These are phyloP conservation scores for Malurus cyaneus DNA, from an alignment of 2,113 vertebrate species.

Conservation along the genomic window DNA sequence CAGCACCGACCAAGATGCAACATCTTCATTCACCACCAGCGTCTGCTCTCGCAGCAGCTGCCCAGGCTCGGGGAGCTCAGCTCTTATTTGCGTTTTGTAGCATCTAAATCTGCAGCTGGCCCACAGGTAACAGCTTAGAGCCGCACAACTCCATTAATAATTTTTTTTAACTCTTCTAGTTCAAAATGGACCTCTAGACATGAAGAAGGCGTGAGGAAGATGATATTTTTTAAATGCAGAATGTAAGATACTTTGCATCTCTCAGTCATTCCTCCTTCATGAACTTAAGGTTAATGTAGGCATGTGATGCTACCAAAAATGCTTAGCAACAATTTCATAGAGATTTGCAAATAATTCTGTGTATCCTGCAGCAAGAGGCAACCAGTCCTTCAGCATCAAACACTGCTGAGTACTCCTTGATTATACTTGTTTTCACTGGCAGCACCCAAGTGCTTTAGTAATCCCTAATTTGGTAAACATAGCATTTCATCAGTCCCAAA, in stretches of 20 bases:
- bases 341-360: background rate
- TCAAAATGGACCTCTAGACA: background rate
- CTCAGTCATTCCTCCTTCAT: background rate
- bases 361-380: background rate
- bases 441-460: background rate
- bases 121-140: background rate
- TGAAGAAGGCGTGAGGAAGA: background rate
- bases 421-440: background rate
- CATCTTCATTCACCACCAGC: background rate
- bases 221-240: background rate
- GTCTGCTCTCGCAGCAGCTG: background rate
- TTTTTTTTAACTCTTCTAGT: background rate
- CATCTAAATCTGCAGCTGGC: background rate
- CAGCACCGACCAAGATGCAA: fast-evolving
- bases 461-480: background rate
- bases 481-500: background rate
- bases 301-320: background rate
- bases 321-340: background rate
- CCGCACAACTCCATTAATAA: background rate
- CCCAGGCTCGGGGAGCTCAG: fast-evolving
- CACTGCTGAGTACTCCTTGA: background rate
- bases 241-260: background rate
- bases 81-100: background rate
- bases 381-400: background rate
- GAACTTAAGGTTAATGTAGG: fast-evolving